Evolutionary conservation across 2,113 vertebrate genomes (phyloP).

Genomic region (Oreochromis spilurus): DNA sequence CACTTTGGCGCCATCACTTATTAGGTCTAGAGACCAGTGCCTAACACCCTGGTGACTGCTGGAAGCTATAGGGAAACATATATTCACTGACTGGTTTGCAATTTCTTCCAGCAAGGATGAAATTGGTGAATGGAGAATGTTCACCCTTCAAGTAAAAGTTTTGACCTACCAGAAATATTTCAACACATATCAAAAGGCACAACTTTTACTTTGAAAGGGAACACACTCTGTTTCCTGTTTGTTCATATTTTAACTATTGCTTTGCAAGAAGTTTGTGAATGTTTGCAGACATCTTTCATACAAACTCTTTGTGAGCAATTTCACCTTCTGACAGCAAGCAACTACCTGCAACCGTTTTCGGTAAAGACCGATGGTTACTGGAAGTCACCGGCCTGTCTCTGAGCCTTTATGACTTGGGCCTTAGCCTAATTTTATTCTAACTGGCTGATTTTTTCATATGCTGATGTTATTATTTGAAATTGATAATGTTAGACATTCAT

Average conservation of each 20-base stretch:
- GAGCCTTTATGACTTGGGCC: no score
- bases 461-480: neutral
- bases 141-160: neutral
- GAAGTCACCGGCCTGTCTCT: rapidly evolving
- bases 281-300: neutral
- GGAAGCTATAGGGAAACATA: neutral
- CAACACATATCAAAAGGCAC: neutral
- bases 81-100: neutral
- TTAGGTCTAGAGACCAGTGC: neutral
- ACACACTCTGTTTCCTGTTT: neutral
- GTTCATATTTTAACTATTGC: neutral
- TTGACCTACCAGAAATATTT: neutral
- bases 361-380: neutral
- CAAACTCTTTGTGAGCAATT: neutral
- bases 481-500: neutral
- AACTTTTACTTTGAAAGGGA: neutral
- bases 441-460: neutral
- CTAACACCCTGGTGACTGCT: neutral
- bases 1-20: neutral
- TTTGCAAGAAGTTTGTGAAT: neutral
- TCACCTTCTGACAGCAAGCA: neutral
- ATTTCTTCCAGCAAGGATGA: neutral
- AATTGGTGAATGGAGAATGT: neutral
- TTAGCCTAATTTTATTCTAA: neutral
- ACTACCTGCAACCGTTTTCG: neutral